Evolutionary conservation across 2,113 vertebrate species (phyloP), one percentile per base, ranked within the genome.

Genomic region (Proteles cristata): DNA sequence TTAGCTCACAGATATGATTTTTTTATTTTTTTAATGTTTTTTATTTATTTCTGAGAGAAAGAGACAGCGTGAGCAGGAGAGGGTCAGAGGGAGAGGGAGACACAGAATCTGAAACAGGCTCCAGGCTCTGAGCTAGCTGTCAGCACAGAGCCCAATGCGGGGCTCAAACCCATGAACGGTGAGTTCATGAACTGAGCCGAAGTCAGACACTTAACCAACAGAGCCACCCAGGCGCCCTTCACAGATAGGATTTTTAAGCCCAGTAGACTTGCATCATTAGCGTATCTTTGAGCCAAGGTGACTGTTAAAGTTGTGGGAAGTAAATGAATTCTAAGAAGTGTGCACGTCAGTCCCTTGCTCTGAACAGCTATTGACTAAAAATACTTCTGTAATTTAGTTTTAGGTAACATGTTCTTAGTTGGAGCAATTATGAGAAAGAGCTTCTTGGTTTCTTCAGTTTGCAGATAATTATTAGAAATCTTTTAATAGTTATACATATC

Each of bases 311-410:
- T 97, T 93, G 84, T 95, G 63, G 50, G 69, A 45, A 16, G 96
- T 93, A 96, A 94, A 84, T 96, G 48, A 96, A 68, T 92, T 58
- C 16, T 84, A 85, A 96, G 94, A 94, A 86, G 35, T 71, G 5
- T 76, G 1, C 45, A 2, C 97, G 26, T 93, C 76, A 94, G 66
- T 96, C 74, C 90, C 21, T 94, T 93, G 87, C 63, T 69, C 63
- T 95, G 58, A 97, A 94, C 92, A 96, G 76, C 90, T 97, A 66
- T 96, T 97, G 90, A 94, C 86, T 79, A 82, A 89, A 86, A 98
- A 55, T 66, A 94, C 77, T 96, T 94, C 45, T 97, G 11, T 93
- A 79, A 96, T 97, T 96, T 73, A 96, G 58, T 97, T 89, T 88
- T 71, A 88, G 23, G 48, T 97, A 87, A 39, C 80, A 14, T 93